Conservation (phyloP, 2,113 vertebrate species). For the Blennius ocellaris region DNA sequence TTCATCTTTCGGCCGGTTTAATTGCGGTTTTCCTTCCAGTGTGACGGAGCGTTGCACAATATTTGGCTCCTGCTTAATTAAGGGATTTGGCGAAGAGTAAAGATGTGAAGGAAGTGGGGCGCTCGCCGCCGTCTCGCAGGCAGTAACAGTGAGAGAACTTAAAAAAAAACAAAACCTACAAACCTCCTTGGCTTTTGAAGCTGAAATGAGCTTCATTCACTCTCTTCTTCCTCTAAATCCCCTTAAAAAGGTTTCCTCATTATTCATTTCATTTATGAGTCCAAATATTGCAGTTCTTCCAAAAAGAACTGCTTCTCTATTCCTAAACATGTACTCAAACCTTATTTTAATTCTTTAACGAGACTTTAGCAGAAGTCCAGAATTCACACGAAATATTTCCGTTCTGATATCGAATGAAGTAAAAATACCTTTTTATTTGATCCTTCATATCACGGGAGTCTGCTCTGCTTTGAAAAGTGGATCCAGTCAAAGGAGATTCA, state of each 20-base stretch:
- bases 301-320: too few species aligned
- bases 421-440: too few species aligned
- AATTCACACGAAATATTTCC: too few species aligned
- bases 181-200: constrained; percentile 27
- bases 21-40: background rate
- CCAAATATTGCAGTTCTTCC: too few species aligned
- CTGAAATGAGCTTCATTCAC: background rate
- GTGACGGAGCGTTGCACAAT: background rate
- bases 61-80: background rate
- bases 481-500: too few species aligned
- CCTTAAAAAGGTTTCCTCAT: background rate
- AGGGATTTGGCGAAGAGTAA: background rate
- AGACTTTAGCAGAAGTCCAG: too few species aligned
- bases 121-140: background rate
- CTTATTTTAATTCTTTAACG: too few species aligned
- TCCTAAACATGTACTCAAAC: too few species aligned
- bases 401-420: too few species aligned
- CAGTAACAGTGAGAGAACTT: background rate
- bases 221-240: background rate
- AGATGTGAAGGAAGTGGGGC: background rate
- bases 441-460: too few species aligned
- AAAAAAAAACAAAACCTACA: too few species aligned
- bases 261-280: background rate
- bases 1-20: background rate
- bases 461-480: too few species aligned